These are phyloP conservation scores for Gorsachius goisagi DNA, from an alignment of 2,113 vertebrate genomes.

Conservation along the genomic window DNA sequence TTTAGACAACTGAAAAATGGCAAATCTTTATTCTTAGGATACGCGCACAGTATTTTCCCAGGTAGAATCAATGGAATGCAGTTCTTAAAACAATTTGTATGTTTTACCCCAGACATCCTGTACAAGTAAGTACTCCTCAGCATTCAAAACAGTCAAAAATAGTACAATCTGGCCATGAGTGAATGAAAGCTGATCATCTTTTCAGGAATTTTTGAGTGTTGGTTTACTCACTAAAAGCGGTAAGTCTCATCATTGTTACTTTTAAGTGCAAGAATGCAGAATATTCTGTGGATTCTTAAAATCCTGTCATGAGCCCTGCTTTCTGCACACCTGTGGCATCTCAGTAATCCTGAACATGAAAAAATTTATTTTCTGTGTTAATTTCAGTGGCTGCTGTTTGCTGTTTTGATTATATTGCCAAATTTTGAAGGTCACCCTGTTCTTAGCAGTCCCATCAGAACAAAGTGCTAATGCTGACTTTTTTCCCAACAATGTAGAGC, in stretches of 20 bases:
- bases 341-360: not conserved
- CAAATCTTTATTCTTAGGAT: not conserved
- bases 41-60: not conserved
- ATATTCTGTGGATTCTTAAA: not conserved
- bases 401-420: constrained; percentile 9
- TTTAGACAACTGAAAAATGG: not conserved
- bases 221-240: not conserved
- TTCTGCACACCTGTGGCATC: not conserved
- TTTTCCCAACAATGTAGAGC: constrained; percentile 2
- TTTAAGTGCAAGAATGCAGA: not conserved
- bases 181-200: not conserved
- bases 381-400: not conserved
- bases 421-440: constrained; percentile 60
- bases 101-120: not conserved
- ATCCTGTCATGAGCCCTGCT: not conserved
- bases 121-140: not conserved
- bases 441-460: constrained; percentile 28
- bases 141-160: not conserved
- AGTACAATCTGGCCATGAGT: not conserved
- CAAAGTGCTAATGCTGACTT: constrained; percentile 35
- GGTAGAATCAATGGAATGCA: not conserved
- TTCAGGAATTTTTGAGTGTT: not conserved
- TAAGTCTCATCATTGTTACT: not conserved
- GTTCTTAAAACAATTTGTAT: not conserved
- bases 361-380: not conserved